Evolutionary conservation across 2,888 invertebrate genomes (phyloP), one percentile per base, ranked within the genome.

Genomic region (Boloria euphrosyne): DNA sequence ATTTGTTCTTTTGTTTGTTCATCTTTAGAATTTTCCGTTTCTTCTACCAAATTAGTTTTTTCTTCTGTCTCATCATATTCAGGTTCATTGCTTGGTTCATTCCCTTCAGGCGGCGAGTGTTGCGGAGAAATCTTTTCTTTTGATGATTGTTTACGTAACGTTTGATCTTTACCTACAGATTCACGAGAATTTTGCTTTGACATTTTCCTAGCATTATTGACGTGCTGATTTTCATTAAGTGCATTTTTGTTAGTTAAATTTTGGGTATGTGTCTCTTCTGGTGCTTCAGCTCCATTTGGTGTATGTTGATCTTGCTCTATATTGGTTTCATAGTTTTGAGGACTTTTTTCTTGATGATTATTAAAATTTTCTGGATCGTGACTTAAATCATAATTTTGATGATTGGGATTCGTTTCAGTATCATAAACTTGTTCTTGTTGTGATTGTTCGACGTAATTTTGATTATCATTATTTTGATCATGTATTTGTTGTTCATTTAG

Each of bases 401-500:
- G 47, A 16, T 49, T 16, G 10, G n/a, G 47, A 16, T 6, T 4
- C n/a, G 46, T 57, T 4, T 55, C 55, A 49, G 22, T 55, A 27
- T 64, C 55, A 44, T 67, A 61, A 22, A 49, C 51, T n/a, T 50
- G 66, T 31, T 27, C n/a, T 13, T 69, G 18, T 27, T 51, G 47
- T 47, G 52, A 18, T 52, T 46, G 13, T 54, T 50, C 46, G 38
- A 16, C 54, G 43, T 65, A 55, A 22, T 57, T 27, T 7, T 61
- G 51, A 46, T 57, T 38, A 10, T 44, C 22, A n/a, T 62, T 53
- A 27, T 60, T 52, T 49, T 18, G 57, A 50, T 69, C 57, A 65
- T 65, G 50, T 46, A 79, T 76, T 18, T 75, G 73, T 73, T 81
- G 73, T 73, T 80, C 77, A 55, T 74, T 76, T 78, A 86, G 72